Evolutionary conservation across 2,888 invertebrate species (phyloP).

Genomic region (Watsonalla binaria): DNA sequence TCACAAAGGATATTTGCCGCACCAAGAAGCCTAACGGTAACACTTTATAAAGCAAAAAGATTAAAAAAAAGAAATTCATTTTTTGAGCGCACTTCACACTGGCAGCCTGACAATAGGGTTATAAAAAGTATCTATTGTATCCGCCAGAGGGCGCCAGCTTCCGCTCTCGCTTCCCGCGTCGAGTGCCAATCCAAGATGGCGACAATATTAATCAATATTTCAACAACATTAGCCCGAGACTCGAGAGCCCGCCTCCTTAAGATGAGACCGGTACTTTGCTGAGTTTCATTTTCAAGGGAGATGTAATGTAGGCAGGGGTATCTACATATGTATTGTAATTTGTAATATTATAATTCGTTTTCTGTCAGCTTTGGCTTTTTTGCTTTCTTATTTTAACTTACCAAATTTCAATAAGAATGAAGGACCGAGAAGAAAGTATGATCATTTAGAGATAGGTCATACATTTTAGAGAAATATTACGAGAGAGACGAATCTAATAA

Average conservation of each 20-base stretch:
- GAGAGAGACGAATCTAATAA: too few species aligned
- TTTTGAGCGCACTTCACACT: conserved; percentile 38
- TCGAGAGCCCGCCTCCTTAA: conserved; percentile 49
- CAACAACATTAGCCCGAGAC: conserved; percentile 67
- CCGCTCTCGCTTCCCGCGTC: conserved; percentile 50
- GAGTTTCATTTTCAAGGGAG: conserved; percentile 18
- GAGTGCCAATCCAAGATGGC: conserved; percentile 69
- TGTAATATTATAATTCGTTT: too few species aligned
- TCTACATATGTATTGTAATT: too few species aligned
- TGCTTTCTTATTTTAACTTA: too few species aligned
- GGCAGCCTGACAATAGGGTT: conserved; percentile 48
- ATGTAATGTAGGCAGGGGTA: not conserved
- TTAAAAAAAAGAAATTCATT: conserved; percentile 24
- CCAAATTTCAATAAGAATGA: too few species aligned
- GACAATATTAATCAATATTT: conserved; percentile 80
- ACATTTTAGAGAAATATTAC: too few species aligned
- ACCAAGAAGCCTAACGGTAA: not conserved
- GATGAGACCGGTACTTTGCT: conserved; percentile 58
- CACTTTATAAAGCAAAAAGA: conserved; percentile 4
- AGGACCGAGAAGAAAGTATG: too few species aligned
- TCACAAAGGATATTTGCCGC: conserved; percentile 3
- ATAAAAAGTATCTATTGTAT: conserved; percentile 51
- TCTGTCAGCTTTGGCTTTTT: too few species aligned
- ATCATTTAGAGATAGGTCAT: too few species aligned
- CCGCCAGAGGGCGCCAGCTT: conserved; percentile 45